Evolutionary conservation across 2,888 invertebrate species (phyloP), one percentile per base, ranked within the genome.

Genomic region (Hydraecia micacea): DNA sequence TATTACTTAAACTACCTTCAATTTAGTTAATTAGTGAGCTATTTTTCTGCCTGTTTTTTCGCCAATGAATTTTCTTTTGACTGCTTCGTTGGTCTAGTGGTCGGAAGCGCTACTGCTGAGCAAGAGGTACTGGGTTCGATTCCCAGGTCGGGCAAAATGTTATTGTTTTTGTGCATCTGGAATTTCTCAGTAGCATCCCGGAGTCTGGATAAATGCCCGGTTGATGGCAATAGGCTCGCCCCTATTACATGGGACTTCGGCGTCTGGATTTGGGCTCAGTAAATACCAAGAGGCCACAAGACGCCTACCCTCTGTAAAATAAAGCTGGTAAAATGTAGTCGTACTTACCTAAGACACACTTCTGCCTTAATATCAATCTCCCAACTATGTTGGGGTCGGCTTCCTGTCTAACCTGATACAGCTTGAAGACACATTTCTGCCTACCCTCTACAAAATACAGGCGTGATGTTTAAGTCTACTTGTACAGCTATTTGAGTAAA

Each of bases 21-120:
- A 60, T 74, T 73, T 42, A 39, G 21, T 65, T 66, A 25, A 58
- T 81, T 65, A 11, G 13, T 25, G 21, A 25, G 42, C 63, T 6
- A 63, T 52, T 32, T 60, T 49, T 18, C 7, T 0, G 49, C 0
- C 6, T 15, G 25, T 32, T 67, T 55, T 49, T 13, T n/a, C 6
- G 32, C 2, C 39, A 18, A 25, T 36, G 46, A 8, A 25, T n/a
- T 52, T 36, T 52, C 0, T 52, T 21, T 58, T 25, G 52, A 25
- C 25, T 25, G 25, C 25, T 9, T 21, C 52, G 25, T 8, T 9
- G 52, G 52, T 55, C 8, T 9, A 55, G 9, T 55, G 55, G 25
- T 55, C n/a, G n/a, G n/a, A 3, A 25, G 11, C 11, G 49, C 49
- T 49, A 49, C 49, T 55, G 25, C 55, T 55, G 9, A 25, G 25